Base-by-base conservation (phyloP, 2,113 vertebrate genomes). In the Syngnathus scovelli region DNA sequence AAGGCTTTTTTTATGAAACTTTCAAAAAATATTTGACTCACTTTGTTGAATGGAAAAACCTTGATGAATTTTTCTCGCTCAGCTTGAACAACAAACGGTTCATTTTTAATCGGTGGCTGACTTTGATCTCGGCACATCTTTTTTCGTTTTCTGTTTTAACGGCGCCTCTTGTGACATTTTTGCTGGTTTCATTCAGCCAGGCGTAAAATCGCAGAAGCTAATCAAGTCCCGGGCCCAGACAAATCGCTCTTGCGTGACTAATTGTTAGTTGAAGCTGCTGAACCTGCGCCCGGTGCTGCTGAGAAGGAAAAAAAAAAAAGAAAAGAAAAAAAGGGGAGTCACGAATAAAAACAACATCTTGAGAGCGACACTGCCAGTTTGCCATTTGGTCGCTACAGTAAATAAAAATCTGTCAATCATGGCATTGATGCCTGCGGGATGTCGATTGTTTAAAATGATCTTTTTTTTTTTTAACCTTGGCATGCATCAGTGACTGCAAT, bases 221-320 rank as follows among this genome's bases (percentile, higher is more conserved):
- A 86, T 84, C 65, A 79, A 77, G 54, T 70, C 67, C 60, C 60
- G 13, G 68, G 74, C 46, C 27, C 72, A 58, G 71, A 78, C 41
- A 67, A 85, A 69, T 70, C 39, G 0, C 80, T 81, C 74, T 70
- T 85, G 80, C 72, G 23, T 76, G 81, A 82, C 79, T 83, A 80
- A 85, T 86, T 78, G 62, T 71, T 64, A 75, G 51, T 11, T 71
- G 78, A 71, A 72, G 64, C 62, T 64, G 58, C 23, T 60, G 68
- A 77, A 77, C 39, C 58, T 72, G 56, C 69, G 58, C 64, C 64
- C 9, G 18, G 62, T 81, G 38, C 65, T 7, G 27, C 61, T 70
- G 72, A 43, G 44, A 68, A 60, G 46, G 23, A 12, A 56, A 27
- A 43, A 4, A 39, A 72, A 61, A 48, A 46, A n/a, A n/a, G n/a